These are phyloP conservation scores for Pristionchus maxplancki DNA, from an alignment of 2,888 invertebrate genomes.

Conservation along the genomic window DNA sequence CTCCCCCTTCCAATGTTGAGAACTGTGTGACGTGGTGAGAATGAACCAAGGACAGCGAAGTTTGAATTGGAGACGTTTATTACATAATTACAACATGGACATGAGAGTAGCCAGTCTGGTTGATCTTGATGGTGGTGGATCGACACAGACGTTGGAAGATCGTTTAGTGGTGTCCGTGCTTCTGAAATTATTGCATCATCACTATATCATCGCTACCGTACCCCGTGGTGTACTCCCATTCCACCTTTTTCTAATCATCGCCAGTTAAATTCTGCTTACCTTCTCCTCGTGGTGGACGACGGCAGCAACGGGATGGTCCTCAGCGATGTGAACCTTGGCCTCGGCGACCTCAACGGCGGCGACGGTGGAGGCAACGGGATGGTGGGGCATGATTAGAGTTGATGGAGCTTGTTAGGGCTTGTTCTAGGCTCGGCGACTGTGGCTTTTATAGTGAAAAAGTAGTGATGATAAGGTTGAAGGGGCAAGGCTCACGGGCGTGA, in stretches of 20 bases:
- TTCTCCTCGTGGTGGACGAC: conserved; percentile 38
- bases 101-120: not conserved
- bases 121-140: not conserved
- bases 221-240: not conserved
- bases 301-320: conserved; percentile 30
- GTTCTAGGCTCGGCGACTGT: not conserved
- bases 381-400: conserved; percentile 20
- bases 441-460: not conserved
- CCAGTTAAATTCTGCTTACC: not conserved
- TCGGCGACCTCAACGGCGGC: conserved; percentile 34
- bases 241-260: not conserved
- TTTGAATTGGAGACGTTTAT: not conserved
- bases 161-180: conserved; percentile 14
- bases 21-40: too few relatives aligned
- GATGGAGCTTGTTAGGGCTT: not conserved
- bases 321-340: conserved; percentile 11
- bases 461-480: not conserved
- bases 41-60: too few relatives aligned
- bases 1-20: too few relatives aligned
- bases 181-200: not conserved
- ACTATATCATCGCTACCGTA: not conserved
- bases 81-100: not conserved
- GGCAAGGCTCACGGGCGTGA: not conserved
- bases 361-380: conserved; percentile 30
- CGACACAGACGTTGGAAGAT: not conserved